Conservation (phyloP, 2,888 invertebrate genomes). For the Maniola hyperantus region DNA sequence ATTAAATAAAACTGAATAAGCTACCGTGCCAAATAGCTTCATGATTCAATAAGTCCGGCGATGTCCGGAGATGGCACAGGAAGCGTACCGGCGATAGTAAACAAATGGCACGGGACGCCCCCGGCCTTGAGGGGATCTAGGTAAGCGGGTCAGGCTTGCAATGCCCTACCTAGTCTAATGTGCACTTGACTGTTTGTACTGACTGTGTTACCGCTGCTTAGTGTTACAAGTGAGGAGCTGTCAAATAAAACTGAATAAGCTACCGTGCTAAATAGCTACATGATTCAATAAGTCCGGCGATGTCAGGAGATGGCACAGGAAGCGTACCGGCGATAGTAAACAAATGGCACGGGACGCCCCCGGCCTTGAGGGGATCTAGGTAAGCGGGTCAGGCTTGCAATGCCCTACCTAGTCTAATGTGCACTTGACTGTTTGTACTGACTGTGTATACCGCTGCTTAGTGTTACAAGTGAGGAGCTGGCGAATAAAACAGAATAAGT, state of each 20-base stretch:
- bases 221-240: neutral
- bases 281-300: constrained; percentile 3
- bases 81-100: too few relatives aligned
- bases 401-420: constrained; percentile 3
- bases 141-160: constrained; percentile 49
- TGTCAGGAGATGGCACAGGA: constrained; percentile 9
- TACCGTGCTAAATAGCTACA: neutral
- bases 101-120: too few relatives aligned
- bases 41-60: too few relatives aligned
- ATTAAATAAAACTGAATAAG: too few relatives aligned
- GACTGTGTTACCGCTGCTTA: neutral
- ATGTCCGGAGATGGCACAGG: too few relatives aligned
- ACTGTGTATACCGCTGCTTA: neutral
- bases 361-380: constrained; percentile 43
- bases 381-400: constrained; percentile 48
- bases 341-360: constrained; percentile 15
- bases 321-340: constrained; percentile 7
- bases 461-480: neutral
- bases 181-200: too few relatives aligned
- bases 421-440: neutral
- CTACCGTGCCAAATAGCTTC: too few relatives aligned
- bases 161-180: constrained; percentile 1
- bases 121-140: too few relatives aligned
- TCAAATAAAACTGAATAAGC: too few relatives aligned
- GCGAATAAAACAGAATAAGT: too few relatives aligned